These are phyloP conservation scores for Oreotrochilus melanogaster DNA, from an alignment of 2,113 vertebrate species.

Conservation along the genomic window DNA sequence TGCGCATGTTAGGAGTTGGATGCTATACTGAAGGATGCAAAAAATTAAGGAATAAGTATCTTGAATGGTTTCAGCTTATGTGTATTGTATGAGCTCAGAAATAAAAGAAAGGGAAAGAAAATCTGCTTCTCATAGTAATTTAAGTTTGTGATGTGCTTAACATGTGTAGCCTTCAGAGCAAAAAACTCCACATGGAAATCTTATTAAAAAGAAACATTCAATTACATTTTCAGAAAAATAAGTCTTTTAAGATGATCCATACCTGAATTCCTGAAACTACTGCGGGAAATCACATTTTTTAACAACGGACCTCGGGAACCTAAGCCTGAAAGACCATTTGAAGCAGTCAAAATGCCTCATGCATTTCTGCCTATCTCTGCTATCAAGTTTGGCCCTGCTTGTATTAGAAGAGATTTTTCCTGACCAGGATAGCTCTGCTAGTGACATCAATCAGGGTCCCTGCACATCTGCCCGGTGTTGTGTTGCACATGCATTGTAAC, in stretches of 20 bases:
- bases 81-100: not conserved
- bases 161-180: not conserved
- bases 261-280: not conserved
- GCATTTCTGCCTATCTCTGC: not conserved
- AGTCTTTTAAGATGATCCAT: not conserved
- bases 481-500: accelerated
- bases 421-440: not conserved
- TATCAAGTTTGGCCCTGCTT: not conserved
- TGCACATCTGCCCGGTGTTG: accelerated
- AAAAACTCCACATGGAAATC: not conserved
- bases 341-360: not conserved
- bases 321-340: not conserved
- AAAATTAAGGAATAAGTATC: not conserved
- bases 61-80: not conserved
- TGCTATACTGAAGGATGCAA: not conserved
- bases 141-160: not conserved
- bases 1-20: not conserved
- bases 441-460: not conserved
- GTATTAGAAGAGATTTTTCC: not conserved
- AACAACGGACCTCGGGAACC: not conserved
- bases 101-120: not conserved
- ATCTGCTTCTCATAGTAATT: not conserved
- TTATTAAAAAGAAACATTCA: not conserved
- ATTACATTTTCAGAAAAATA: not conserved
- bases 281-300: not conserved